Conservation (phyloP, 1,140 invertebrate species). For the Platyura marginata region DNA sequence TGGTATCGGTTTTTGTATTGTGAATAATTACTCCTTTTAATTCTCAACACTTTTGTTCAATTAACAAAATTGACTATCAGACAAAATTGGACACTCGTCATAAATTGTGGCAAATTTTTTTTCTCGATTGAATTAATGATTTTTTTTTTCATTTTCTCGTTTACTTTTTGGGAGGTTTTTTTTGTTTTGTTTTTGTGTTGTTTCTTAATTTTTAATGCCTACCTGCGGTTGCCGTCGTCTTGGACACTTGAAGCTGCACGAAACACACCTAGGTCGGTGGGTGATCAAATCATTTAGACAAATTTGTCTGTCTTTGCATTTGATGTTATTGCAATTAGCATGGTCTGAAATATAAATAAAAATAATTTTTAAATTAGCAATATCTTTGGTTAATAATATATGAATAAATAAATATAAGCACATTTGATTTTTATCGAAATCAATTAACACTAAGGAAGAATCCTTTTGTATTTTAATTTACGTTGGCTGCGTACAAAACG, state of each 20-base stretch:
- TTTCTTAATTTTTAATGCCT: constrained; percentile 3
- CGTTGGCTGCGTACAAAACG: too few species aligned
- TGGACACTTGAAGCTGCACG: constrained; percentile 35
- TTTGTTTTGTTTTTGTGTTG: too few species aligned
- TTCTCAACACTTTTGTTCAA: background rate
- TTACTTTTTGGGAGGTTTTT: too few species aligned
- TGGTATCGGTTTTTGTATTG: too few species aligned
- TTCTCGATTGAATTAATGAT: background rate
- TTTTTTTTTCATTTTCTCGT: too few species aligned
- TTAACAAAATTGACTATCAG: background rate
- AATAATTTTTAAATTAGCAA: constrained; percentile 8
- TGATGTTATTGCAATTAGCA: constrained; percentile 53
- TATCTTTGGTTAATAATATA: too few species aligned
- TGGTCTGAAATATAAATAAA: constrained; percentile 34
- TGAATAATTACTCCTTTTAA: too few species aligned
- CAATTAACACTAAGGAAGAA: too few species aligned
- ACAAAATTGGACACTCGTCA: background rate
- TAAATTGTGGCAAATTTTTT: background rate
- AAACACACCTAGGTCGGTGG: constrained; percentile 55
- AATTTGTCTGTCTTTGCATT: constrained; percentile 51
- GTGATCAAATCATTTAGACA: constrained; percentile 54
- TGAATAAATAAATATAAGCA: too few species aligned
- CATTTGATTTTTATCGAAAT: too few species aligned
- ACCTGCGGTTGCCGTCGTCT: constrained; percentile 22
- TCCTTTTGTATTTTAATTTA: too few species aligned